Evolutionary conservation across 64 coral and sea anemone genomes (phyloP), one percentile per base, ranked within the genome.

Genomic region (Actinia tenebrosa): DNA sequence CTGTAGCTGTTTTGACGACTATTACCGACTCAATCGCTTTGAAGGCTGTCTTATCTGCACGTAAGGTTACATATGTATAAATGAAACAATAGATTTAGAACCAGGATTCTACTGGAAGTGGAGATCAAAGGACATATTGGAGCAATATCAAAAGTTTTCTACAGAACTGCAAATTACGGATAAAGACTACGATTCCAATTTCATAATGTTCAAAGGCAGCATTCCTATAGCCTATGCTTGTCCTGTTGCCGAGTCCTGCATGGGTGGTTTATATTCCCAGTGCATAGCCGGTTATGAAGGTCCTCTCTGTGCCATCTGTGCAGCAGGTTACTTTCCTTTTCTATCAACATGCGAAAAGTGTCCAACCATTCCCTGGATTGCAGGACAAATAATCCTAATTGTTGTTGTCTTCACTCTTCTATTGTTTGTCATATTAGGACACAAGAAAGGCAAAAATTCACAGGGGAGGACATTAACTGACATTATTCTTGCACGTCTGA

Each of bases 91-190:
- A 16, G 64, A 56, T 3, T 61, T 91, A 46, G 44, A 47, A 16
- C 79, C 78, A 44, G 84, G 89, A 3, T 91, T 80, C 77, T 91
- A 50, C 83, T 86, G 84, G 83, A 86, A 13, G 25, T 91, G 89
- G 89, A 45, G 47, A 16, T 58, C 66, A 37, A 46, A 91, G 44
- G 22, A 9, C 4, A 22, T 64, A 3, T 53, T 53, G 10, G 61
- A 87, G 44, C 59, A 88, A 23, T 64, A 64, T 22, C 3, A 13
- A 4, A 60, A 22, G 58, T 91, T 86, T 26, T 86, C 46, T 58
- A 22, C 59, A 43, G 79, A 91, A 44, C 71, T 91, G 62, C 5
- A 86, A 45, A 86, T 85, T 62, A 78, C 14, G 45, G 52, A 86
- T 59, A 61, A 78, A 15, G 44, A 45, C 16, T 86, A 85, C 45